Evolutionary conservation across 2,888 invertebrate genomes (phyloP).

Genomic region (Epistrophe eligans): DNA sequence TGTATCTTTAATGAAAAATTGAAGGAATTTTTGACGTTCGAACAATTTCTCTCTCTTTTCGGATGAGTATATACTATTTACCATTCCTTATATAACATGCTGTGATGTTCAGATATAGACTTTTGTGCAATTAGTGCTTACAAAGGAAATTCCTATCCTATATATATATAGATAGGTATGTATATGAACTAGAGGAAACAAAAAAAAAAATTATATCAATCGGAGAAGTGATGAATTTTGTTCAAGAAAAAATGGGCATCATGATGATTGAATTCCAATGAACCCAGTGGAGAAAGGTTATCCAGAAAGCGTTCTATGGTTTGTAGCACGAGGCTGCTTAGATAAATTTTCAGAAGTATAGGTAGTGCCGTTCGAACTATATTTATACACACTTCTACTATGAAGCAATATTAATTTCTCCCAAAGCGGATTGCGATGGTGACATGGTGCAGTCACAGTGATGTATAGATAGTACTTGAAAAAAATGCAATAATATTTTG

Average conservation of each 20-base stretch:
- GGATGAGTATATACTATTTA: background rate
- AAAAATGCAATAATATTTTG: too few species aligned
- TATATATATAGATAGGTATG: too few species aligned
- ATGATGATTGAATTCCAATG: background rate
- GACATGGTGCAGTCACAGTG: too few species aligned
- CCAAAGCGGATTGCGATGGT: too few species aligned
- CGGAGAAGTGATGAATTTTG: background rate
- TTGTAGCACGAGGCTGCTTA: too few species aligned
- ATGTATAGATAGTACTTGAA: too few species aligned
- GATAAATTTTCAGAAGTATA: too few species aligned
- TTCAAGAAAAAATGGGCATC: background rate
- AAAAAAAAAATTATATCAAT: background rate
- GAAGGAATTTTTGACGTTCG: slow-evolving; percentile 1
- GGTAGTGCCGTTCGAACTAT: too few species aligned
- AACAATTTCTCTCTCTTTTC: background rate
- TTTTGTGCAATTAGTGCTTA: background rate
- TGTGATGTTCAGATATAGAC: background rate
- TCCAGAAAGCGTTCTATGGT: too few species aligned
- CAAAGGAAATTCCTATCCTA: background rate
- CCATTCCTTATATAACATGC: background rate
- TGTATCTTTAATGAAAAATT: background rate
- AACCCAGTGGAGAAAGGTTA: background rate
- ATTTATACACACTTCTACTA: too few species aligned
- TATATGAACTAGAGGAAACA: background rate
- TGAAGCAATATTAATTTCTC: too few species aligned